phyloP scores from a whole-genome alignment of 1,140 invertebrate species.

The Platyscapa corneri region DNA sequence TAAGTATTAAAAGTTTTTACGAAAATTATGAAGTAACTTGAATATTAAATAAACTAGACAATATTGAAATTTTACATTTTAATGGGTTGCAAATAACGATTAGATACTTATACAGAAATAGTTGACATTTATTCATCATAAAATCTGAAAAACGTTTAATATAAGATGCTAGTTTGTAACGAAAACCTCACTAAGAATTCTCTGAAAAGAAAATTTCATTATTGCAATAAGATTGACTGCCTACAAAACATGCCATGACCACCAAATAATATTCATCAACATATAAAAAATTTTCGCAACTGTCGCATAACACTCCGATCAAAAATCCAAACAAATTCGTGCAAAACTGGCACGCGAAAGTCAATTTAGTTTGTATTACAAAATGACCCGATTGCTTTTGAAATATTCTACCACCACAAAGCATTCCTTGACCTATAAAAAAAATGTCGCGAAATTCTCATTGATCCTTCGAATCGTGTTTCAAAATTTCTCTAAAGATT shows the following conservation, averaged over 20 bases:
- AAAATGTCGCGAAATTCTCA: neutral
- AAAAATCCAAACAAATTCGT: conserved; percentile 15
- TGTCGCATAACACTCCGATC: neutral
- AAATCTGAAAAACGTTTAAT: too few relatives aligned
- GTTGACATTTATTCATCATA: too few relatives aligned
- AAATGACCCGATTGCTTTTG: conserved; percentile 8
- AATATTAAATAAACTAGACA: neutral
- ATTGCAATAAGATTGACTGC: neutral
- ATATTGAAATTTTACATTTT: neutral
- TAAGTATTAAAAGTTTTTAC: neutral
- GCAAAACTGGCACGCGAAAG: conserved; percentile 10
- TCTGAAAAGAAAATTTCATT: neutral
- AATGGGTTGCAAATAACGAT: neutral
- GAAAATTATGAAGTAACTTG: neutral
- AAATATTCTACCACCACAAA: conserved; percentile 9
- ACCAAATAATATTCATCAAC: neutral
- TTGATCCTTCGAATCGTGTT: neutral
- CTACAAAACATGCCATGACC: neutral
- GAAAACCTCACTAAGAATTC: neutral
- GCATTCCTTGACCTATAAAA: conserved; percentile 24
- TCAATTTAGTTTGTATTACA: neutral
- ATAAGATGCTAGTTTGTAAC: too few relatives aligned
- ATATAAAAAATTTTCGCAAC: conserved; percentile 20
- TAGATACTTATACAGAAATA: too few relatives aligned
- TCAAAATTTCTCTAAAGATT: conserved; percentile 11